Evolutionary conservation across 2,888 invertebrate genomes (phyloP).

Genomic region (Punctoribates punctum): DNA sequence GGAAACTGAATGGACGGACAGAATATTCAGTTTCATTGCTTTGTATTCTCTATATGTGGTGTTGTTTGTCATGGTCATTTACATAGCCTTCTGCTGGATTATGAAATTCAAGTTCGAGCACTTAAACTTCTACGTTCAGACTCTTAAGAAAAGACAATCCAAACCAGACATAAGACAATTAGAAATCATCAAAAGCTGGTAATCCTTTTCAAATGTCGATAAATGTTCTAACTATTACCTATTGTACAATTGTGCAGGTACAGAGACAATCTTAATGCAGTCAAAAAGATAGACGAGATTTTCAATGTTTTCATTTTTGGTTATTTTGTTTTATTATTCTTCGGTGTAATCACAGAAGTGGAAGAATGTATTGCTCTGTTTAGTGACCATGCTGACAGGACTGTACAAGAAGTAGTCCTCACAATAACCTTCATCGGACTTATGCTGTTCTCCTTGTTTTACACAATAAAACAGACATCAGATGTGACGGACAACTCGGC

Average conservation of each 20-base stretch:
- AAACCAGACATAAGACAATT: constrained; percentile 38
- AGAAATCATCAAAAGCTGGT: constrained; percentile 42
- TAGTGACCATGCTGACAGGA: neutral
- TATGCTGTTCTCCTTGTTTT: constrained; percentile 37
- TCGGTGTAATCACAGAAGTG: constrained; percentile 30
- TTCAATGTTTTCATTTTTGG: constrained; percentile 35
- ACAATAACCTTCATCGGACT: neutral
- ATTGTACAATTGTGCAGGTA: constrained; percentile 35
- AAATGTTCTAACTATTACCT: neutral
- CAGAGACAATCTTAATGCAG: constrained; percentile 17
- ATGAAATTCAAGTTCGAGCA: constrained; percentile 38
- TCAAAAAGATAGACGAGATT: constrained; percentile 36
- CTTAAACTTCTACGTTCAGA: constrained; percentile 37
- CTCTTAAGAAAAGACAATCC: constrained; percentile 11
- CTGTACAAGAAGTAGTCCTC: constrained; percentile 12
- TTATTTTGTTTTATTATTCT: constrained; percentile 36
- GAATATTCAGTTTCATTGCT: constrained; percentile 23
- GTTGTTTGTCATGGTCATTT: constrained; percentile 25
- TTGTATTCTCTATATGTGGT: constrained; percentile 39
- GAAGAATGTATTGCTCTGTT: constrained; percentile 1
- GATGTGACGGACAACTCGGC: constrained; percentile 37
- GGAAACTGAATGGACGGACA: constrained; percentile 1
- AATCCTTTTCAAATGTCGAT: too few relatives aligned
- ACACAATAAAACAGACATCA: constrained; percentile 37
- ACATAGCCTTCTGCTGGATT: constrained; percentile 34